phyloP scores from a whole-genome alignment of 2,888 invertebrate species.

The Achlya flavicornis region DNA sequence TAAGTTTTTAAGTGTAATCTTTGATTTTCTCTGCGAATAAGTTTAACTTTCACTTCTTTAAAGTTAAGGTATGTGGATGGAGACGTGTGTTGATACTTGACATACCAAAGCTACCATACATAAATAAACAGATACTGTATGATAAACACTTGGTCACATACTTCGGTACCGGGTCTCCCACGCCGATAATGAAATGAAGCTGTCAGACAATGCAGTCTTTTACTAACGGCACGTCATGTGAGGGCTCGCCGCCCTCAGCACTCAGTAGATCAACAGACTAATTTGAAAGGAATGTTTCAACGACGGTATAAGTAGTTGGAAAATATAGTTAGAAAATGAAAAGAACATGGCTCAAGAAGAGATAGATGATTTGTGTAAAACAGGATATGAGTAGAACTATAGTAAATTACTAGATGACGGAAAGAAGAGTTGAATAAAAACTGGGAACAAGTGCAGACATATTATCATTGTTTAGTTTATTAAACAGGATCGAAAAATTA shows the following conservation, averaged over 20 bases:
- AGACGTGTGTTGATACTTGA: background rate
- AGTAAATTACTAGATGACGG: too few relatives aligned
- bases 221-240: conserved; percentile 33
- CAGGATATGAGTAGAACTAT: too few relatives aligned
- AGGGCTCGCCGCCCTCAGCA: conserved; percentile 7
- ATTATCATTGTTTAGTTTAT: too few relatives aligned
- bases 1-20: background rate
- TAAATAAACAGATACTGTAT: conserved; percentile 23
- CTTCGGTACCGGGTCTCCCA: conserved; percentile 66
- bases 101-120: conserved; percentile 16
- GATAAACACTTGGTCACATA: conserved; percentile 39
- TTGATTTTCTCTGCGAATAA: background rate
- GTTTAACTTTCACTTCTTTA: background rate
- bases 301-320: too few relatives aligned
- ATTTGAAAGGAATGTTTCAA: conserved; percentile 8
- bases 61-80: background rate
- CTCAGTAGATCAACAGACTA: conserved; percentile 13
- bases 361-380: too few relatives aligned
- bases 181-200: conserved; percentile 57
- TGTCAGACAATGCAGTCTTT: conserved; percentile 61
- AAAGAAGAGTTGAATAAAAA: too few relatives aligned
- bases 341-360: too few relatives aligned
- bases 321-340: too few relatives aligned
- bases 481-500: too few relatives aligned
- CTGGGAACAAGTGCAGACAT: too few relatives aligned